Conservation (phyloP, 92 coral and sea anemone genomes). For the Porites rus region DNA sequence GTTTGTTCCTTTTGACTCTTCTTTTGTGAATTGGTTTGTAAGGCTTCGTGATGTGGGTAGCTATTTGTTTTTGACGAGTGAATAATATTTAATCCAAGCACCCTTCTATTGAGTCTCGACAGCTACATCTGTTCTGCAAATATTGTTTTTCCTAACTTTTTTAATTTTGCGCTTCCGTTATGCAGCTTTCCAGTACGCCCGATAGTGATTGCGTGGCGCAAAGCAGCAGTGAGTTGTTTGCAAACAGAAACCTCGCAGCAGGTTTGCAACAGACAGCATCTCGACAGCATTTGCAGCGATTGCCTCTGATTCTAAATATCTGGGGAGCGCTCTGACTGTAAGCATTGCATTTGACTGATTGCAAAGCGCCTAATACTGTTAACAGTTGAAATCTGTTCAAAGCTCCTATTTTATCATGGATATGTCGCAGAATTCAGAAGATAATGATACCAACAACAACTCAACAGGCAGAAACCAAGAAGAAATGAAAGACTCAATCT, state of each 20-base stretch:
- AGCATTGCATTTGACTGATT: slow-evolving; percentile 46
- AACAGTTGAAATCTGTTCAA: not conserved
- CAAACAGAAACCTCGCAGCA: slow-evolving; percentile 71
- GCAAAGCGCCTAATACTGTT: slow-evolving; percentile 63
- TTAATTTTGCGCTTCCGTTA: slow-evolving; percentile 83
- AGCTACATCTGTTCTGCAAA: not conserved
- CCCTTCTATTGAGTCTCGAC: not conserved
- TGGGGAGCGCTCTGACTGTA: slow-evolving; percentile 68
- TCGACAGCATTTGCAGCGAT: slow-evolving; percentile 48
- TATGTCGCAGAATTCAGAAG: slow-evolving; percentile 34
- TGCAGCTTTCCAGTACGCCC: slow-evolving; percentile 86
- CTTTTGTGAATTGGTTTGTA: not conserved
- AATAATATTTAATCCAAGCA: not conserved
- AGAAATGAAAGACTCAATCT: slow-evolving; percentile 64
- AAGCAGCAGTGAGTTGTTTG: slow-evolving; percentile 78
- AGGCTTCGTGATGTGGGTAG: not conserved
- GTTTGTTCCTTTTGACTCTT: not conserved
- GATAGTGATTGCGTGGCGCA: slow-evolving; percentile 81
- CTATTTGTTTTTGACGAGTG: not conserved
- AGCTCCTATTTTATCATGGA: not conserved
- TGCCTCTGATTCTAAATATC: slow-evolving; percentile 44
- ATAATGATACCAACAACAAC: slow-evolving; percentile 77
- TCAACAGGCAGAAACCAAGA: slow-evolving; percentile 50
- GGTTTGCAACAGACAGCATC: slow-evolving; percentile 71
- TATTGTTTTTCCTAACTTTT: slow-evolving; percentile 64